Base-by-base conservation (phyloP, 2,113 vertebrate species). In the Zosterops hypoxanthus region DNA sequence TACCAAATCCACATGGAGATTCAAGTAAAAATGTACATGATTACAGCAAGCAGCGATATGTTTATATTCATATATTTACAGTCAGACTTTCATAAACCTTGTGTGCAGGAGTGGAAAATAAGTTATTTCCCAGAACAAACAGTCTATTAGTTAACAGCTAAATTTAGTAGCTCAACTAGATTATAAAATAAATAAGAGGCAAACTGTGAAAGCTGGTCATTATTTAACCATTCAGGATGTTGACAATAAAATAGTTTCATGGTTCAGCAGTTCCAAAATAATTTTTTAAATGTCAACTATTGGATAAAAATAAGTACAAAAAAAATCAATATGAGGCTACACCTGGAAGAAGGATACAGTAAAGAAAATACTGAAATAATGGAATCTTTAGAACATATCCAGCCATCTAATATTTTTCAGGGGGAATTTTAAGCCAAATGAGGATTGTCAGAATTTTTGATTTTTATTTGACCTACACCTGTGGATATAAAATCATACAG, bases 21-120 rank as follows among this genome's bases (percentile, higher is more conserved):
- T 97, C 97, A 95, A 97, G 93, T 92, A 92, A 98, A 98, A 98
- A 97, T 94, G 93, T 95, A 61, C 97, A 95, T 96, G 97, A 98
- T 97, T 97, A 97, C 94, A 97, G 95, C 87, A 87, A 97, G 94
- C 65, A 24, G 95, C 20, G 59, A 95, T 97, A 97, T 97, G 97
- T 98, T 98, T 98, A 97, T 97, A 96, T 97, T 98, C 97, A 96
- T 95, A 90, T 98, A 97, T 98, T 98, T 98, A 98, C 97, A 96
- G 97, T 91, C 94, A 97, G 94, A 97, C 91, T 97, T 96, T 97
- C 95, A 95, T 86, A 97, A 97, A 91, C 86, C 94, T 96, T 91
- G 56, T 97, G 95, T 94, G 94, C 95, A 96, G 42, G 63, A 57
- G 86, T 96, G 82, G 94, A 96, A 96, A 97, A 97, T 95, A 98